These are phyloP conservation scores for Laodelphax striatellus DNA, from an alignment of 1,140 invertebrate species.

Conservation along the genomic window DNA sequence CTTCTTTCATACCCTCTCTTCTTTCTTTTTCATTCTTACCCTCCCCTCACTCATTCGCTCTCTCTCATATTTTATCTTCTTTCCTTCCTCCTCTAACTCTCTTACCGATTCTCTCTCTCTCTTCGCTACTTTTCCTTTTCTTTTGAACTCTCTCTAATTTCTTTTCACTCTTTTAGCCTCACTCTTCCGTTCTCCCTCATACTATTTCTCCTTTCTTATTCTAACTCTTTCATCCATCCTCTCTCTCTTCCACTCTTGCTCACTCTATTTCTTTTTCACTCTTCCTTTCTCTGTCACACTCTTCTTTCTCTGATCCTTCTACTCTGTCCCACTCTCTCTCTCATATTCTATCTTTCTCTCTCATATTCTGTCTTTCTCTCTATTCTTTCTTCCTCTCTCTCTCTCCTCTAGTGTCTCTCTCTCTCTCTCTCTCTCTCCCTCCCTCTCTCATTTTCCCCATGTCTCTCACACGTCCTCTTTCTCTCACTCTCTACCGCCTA, in stretches of 20 bases:
- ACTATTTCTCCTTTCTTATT: conserved; percentile 12
- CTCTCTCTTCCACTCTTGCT: conserved; percentile 5
- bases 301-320: too few species aligned
- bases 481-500: too few species aligned
- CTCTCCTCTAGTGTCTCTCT: too few species aligned
- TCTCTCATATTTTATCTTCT: conserved; percentile 19
- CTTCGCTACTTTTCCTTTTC: neutral
- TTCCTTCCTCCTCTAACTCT: neutral
- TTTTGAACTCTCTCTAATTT: neutral
- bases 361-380: too few species aligned
- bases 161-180: neutral
- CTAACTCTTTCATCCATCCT: neutral
- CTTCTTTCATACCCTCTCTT: conserved; percentile 1
- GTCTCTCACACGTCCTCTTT: too few species aligned
- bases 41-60: conserved; percentile 2
- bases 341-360: too few species aligned
- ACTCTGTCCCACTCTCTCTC: too few species aligned
- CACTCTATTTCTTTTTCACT: too few species aligned
- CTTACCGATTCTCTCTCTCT: neutral
- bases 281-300: too few species aligned
- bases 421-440: too few species aligned
- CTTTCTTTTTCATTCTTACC: neutral
- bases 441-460: too few species aligned
- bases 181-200: conserved; percentile 17
- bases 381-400: too few species aligned